These are phyloP conservation scores for Aphaenogaster ashmeadi DNA, from an alignment of 1,140 invertebrate species.

Conservation along the genomic window DNA sequence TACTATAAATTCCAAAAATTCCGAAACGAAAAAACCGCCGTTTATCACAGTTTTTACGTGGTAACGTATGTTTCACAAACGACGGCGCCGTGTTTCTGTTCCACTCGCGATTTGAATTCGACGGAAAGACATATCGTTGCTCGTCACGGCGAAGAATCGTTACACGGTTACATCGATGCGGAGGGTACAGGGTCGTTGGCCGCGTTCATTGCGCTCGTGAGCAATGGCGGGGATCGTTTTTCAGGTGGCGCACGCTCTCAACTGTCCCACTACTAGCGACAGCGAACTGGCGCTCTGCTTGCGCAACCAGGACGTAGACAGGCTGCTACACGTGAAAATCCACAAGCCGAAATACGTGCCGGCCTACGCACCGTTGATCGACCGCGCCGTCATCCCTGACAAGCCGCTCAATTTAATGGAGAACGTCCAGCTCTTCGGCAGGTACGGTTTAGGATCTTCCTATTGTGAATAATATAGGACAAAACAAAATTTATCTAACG, in stretches of 20 bases:
- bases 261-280: conserved; percentile 90
- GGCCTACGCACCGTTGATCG: conserved; percentile 92
- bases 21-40: background rate
- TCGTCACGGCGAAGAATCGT: conserved; percentile 36
- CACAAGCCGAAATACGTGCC: conserved; percentile 85
- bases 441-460: conserved; percentile 84
- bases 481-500: background rate
- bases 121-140: conserved; percentile 61
- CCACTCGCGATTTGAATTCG: conserved; percentile 49
- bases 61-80: conserved; percentile 42
- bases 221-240: conserved; percentile 68
- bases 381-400: conserved; percentile 94
- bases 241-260: conserved; percentile 91
- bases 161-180: conserved; percentile 47
- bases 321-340: conserved; percentile 82
- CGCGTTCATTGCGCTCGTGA: conserved; percentile 60
- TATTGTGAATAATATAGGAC: background rate
- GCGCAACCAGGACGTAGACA: conserved; percentile 86
- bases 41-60: conserved; percentile 22
- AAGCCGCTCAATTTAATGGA: conserved; percentile 92
- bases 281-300: conserved; percentile 89
- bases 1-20: background rate
- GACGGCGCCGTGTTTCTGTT: conserved; percentile 32
- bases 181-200: conserved; percentile 21
- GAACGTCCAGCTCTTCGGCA: conserved; percentile 91